phyloP scores from a whole-genome alignment of 2,888 invertebrate species.

The Drosophila quasianomalipes region DNA sequence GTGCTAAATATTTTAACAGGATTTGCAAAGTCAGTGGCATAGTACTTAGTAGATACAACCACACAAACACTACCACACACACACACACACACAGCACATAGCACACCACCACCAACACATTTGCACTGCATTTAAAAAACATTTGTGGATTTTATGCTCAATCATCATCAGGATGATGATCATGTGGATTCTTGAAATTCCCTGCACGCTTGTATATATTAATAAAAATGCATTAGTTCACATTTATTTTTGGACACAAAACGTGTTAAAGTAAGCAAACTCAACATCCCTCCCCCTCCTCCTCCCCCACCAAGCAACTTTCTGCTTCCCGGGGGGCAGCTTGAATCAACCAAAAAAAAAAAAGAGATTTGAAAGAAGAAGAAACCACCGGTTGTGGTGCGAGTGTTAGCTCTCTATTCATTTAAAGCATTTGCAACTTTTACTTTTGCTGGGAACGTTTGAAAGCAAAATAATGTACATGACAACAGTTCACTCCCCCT shows the following conservation, averaged over 20 bases:
- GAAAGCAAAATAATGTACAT: slow-evolving; percentile 79
- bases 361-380: slow-evolving; percentile 17
- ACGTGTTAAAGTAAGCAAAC: slow-evolving; percentile 74
- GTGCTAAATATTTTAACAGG: slow-evolving; percentile 71
- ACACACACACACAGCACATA: not conserved
- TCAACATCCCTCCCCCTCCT: not conserved
- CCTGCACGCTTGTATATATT: slow-evolving; percentile 80
- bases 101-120: slow-evolving; percentile 40
- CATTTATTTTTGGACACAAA: slow-evolving; percentile 81
- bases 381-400: slow-evolving; percentile 2
- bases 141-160: slow-evolving; percentile 83
- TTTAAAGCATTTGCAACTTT: slow-evolving; percentile 75
- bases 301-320: not conserved
- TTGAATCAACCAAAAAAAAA: slow-evolving; percentile 27
- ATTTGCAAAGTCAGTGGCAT: slow-evolving; percentile 42
- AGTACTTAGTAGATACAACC: slow-evolving; percentile 49
- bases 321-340: slow-evolving; percentile 49
- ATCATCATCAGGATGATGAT: slow-evolving; percentile 72
- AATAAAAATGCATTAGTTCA: slow-evolving; percentile 83
- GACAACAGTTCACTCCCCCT: slow-evolving; percentile 49
- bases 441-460: slow-evolving; percentile 67
- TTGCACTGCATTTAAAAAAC: slow-evolving; percentile 82
- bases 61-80: not conserved
- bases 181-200: slow-evolving; percentile 57
- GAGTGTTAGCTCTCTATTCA: slow-evolving; percentile 41